Base-by-base conservation (phyloP, 2,888 invertebrate genomes). In the Campoplex capitator region DNA sequence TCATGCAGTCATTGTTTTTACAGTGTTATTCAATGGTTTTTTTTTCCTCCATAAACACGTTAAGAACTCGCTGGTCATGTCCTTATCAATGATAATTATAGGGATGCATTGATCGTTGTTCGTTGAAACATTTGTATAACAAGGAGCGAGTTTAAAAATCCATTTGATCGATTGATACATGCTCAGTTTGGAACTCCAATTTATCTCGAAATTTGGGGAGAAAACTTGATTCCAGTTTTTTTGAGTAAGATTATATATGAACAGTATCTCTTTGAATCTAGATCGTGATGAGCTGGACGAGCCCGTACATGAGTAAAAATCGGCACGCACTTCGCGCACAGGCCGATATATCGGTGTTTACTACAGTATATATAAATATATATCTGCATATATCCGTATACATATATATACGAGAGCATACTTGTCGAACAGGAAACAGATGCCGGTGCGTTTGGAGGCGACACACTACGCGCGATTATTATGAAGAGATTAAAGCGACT, bases 371-470 rank as follows among this genome's bases (percentile, higher is more conserved):
- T 51, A 48, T 32, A 48, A 11, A 8, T 51, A 65, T 70, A 51
- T 70, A 48, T 76, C 6, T 38, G 38, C 65, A 48, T 51, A 38
- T 51, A 62, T 71, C 13, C 42, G 48, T 75, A 48, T 71, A 1
- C 28, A 58, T 75, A 48, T 75, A 48, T 35, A 76, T 51, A 42
- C n/a, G 35, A 58, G 65, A 65, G 42, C 54, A 35, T 23, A 35
- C 51, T 23, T 71, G 84, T 79, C 70, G 74, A 78, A 86, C 90
- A 89, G 91, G 91, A 91, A 91, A 90, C 91, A 91, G 90, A 90
- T 91, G 90, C 89, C 84, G 45, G 77, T 83, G 75, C 76, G 82
- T 88, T 45, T 79, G 74, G 79, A 74, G 73, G 75, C 84, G 75
- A 85, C 67, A 82, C 56, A 75, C 82, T 79, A 83, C 78, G 78